Percentiles rank a stretch among this genome's conserved stretches.
Evolutionary conservation across 2,888 invertebrate species (phyloP).

Genomic region (Ecdyonurus torrentis): DNA sequence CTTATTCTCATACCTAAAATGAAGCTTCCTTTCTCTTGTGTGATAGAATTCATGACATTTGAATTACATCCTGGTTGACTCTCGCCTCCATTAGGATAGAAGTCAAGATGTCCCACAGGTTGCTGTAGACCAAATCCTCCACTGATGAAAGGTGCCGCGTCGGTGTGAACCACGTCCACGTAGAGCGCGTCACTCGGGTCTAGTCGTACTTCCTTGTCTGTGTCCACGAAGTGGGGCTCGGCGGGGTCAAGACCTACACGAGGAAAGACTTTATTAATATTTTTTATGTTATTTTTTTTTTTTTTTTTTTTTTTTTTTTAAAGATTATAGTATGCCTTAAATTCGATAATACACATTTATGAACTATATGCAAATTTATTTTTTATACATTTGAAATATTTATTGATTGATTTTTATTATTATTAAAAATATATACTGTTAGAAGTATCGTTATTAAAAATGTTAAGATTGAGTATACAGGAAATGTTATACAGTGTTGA

Average conservation of each 20-base stretch:
- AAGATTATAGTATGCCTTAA: no score
- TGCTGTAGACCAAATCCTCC: slow-evolving; percentile 65
- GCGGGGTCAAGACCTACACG: slow-evolving; percentile 73
- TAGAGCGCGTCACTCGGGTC: slow-evolving; percentile 75
- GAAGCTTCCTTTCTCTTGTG: slow-evolving; percentile 42
- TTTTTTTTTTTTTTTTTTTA: no score
- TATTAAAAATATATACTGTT: no score
- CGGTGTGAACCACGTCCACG: slow-evolving; percentile 83
- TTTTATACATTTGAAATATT: no score
- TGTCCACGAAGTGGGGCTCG: slow-evolving; percentile 74
- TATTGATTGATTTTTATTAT: no score
- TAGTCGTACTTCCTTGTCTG: slow-evolving; percentile 60
- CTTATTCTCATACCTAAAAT: slow-evolving; percentile 30
- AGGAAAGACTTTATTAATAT: no score
- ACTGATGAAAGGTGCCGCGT: slow-evolving; percentile 58
- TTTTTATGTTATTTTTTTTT: no score
- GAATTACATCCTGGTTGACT: slow-evolving; percentile 53
- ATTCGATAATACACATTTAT: no score
- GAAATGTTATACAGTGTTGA: no score
- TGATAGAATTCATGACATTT: slow-evolving; percentile 44
- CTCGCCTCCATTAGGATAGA: slow-evolving; percentile 78
- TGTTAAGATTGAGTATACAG: no score
- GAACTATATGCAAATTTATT: no score
- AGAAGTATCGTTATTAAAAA: no score
- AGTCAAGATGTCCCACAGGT: slow-evolving; percentile 75